Conservation (phyloP, 1,140 invertebrate species). For the Bombus superbus region DNA sequence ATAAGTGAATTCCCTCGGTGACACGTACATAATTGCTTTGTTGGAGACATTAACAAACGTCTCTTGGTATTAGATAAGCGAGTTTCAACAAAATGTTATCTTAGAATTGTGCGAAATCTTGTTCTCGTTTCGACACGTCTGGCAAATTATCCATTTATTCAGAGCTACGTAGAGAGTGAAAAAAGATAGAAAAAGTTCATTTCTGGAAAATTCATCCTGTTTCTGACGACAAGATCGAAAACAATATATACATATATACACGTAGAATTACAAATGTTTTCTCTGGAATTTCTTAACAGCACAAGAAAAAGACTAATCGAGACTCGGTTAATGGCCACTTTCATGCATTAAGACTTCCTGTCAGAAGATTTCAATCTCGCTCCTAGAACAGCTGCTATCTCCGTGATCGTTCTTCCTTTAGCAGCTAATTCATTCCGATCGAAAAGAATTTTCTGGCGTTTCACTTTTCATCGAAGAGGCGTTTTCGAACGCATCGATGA, state of each 20-base stretch:
- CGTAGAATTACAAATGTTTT: not conserved
- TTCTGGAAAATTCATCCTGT: not conserved
- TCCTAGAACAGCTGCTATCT: not conserved
- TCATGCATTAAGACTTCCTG: not conserved
- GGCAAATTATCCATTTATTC: too few species aligned
- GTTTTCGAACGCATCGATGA: not conserved
- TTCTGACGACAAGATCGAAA: not conserved
- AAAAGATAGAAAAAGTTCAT: not conserved
- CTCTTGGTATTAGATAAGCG: not conserved
- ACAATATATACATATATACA: too few species aligned
- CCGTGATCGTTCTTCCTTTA: not conserved
- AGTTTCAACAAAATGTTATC: not conserved
- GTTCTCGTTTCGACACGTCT: not conserved
- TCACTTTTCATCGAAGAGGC: not conserved
- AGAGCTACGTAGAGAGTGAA: too few species aligned
- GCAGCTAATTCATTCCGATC: not conserved
- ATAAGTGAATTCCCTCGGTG: not conserved
- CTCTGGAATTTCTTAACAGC: not conserved
- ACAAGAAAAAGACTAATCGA: not conserved
- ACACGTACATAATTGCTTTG: not conserved
- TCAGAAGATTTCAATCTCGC: not conserved
- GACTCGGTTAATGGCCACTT: not conserved
- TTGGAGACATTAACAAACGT: not conserved
- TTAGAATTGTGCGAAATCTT: not conserved
- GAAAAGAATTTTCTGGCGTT: conserved; percentile 8